These are phyloP conservation scores for Babyrousa celebensis DNA, from an alignment of 2,797 vertebrate genomes.

Conservation along the genomic window DNA sequence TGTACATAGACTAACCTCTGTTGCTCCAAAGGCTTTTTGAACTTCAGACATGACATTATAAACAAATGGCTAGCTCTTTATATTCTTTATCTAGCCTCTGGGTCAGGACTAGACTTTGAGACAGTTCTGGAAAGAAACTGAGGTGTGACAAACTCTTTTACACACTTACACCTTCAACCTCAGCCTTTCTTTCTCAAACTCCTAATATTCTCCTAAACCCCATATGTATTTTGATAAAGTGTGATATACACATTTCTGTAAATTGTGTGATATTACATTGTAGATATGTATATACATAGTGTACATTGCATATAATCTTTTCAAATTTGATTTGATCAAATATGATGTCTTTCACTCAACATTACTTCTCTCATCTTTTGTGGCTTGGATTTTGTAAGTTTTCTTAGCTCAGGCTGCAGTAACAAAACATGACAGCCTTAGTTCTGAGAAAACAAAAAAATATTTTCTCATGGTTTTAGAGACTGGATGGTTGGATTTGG, in stretches of 20 bases:
- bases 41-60: background rate
- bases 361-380: background rate
- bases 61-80: background rate
- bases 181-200: background rate
- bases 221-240: background rate
- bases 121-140: background rate
- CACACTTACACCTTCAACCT: background rate
- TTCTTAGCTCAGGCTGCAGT: background rate
- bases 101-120: background rate
- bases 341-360: background rate
- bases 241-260: background rate
- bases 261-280: background rate
- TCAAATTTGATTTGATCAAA: background rate
- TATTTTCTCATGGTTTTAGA: background rate
- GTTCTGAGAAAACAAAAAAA: no score
- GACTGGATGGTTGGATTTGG: fast-evolving
- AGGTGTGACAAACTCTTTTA: background rate
- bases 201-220: background rate
- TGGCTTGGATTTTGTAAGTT: background rate
- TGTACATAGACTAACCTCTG: no score
- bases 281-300: background rate
- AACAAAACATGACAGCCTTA: fast-evolving
- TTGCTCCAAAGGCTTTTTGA: background rate
- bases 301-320: background rate
- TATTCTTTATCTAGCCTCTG: background rate